phyloP scores from a whole-genome alignment of 2,113 vertebrate species.

The Ibidorhyncha struthersii region DNA sequence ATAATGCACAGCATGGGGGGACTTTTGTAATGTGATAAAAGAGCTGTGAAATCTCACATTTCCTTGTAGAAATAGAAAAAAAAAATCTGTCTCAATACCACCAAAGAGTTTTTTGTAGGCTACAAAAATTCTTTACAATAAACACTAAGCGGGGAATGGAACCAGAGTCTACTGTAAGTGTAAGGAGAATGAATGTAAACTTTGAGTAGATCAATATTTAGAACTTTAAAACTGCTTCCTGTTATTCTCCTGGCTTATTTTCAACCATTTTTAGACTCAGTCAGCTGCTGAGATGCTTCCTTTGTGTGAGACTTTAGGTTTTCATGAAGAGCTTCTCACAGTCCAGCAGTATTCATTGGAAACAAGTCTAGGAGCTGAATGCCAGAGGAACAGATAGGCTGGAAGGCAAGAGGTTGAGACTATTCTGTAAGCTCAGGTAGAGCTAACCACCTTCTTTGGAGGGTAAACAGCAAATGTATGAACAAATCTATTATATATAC shows the following conservation, averaged over 20 bases:
- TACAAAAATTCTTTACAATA: background rate
- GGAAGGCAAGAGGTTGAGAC: background rate
- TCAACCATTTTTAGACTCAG: background rate
- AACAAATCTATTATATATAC: background rate
- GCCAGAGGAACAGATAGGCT: background rate
- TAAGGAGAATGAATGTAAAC: background rate
- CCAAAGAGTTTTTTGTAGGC: background rate
- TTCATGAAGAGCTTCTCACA: background rate
- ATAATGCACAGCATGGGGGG: background rate
- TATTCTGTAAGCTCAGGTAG: background rate
- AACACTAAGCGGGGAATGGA: background rate
- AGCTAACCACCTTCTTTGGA: background rate
- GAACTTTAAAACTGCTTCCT: conserved; percentile 33
- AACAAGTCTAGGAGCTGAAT: background rate
- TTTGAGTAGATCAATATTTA: background rate
- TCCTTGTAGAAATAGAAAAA: background rate
- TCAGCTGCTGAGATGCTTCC: conserved; percentile 8
- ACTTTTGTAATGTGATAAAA: background rate
- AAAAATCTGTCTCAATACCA: background rate
- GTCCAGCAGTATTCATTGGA: background rate
- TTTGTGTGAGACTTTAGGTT: background rate
- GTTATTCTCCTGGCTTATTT: conserved; percentile 25
- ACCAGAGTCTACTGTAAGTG: background rate
- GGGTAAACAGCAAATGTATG: background rate
- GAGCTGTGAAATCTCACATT: conserved; percentile 28